These are phyloP conservation scores for Pelmatolapia mariae DNA, from an alignment of 2,113 vertebrate genomes.

Conservation along the genomic window DNA sequence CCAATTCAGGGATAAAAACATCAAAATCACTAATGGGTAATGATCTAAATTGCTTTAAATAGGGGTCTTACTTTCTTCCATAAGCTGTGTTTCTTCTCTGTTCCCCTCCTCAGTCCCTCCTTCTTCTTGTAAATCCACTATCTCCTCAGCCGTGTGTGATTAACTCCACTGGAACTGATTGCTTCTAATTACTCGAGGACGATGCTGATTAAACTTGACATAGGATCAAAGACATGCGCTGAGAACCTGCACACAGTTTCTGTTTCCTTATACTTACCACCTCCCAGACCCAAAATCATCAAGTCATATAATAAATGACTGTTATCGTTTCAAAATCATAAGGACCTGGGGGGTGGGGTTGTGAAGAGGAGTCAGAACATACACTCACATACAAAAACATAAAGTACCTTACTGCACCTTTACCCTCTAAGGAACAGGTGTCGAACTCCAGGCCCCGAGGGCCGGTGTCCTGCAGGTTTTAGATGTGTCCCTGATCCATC, in stretches of 20 bases:
- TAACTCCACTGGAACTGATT: constrained; percentile 27
- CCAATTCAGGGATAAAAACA: background rate
- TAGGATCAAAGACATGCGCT: background rate
- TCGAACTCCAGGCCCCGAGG: accelerated
- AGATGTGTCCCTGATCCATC: background rate
- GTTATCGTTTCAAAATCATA: background rate
- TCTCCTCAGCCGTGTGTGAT: constrained; percentile 1
- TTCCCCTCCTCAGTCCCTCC: background rate
- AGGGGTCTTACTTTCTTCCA: background rate
- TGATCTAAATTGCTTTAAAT: background rate
- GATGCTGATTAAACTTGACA: constrained; percentile 27
- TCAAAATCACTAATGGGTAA: background rate
- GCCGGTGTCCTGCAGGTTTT: background rate
- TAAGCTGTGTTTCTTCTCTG: background rate
- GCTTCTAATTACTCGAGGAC: constrained; percentile 31
- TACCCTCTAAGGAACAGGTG: background rate
- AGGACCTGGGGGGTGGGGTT: background rate
- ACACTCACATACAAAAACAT: background rate
- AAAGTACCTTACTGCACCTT: background rate
- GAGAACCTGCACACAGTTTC: background rate
- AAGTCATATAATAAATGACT: background rate
- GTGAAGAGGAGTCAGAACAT: background rate
- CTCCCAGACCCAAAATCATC: background rate
- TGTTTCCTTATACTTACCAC: background rate
- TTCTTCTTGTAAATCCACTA: background rate